These are phyloP conservation scores for Centruroides vittatus DNA, from an alignment of 1,140 invertebrate genomes.

Conservation along the genomic window DNA sequence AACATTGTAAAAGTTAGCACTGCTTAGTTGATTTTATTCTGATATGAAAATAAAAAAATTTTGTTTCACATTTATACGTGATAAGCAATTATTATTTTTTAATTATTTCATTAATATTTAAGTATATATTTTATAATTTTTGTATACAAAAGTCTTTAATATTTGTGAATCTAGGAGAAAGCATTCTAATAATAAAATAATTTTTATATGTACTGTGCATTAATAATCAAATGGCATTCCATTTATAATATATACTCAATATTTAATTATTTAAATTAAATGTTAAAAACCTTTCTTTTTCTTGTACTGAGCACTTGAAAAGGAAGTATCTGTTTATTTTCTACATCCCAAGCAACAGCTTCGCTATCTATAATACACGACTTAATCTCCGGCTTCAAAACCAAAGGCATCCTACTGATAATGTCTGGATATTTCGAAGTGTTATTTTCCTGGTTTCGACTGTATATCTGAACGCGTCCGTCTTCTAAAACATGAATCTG, in stretches of 20 bases:
- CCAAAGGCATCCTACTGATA: constrained; percentile 48
- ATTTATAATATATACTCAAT: too few species aligned
- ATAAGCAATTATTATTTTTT: too few species aligned
- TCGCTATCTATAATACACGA: constrained; percentile 93
- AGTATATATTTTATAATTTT: too few species aligned
- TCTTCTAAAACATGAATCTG: constrained; percentile 59
- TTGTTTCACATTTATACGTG: too few species aligned
- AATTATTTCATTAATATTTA: too few species aligned
- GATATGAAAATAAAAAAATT: too few species aligned
- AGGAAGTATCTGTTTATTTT: constrained; percentile 80
- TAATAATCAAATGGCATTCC: too few species aligned
- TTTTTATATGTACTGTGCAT: neutral
- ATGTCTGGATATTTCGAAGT: constrained; percentile 97
- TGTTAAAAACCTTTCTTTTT: constrained; percentile 65
- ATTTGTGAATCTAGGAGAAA: too few species aligned
- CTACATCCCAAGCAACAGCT: constrained; percentile 90
- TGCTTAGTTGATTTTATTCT: too few species aligned
- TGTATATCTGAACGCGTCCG: constrained; percentile 68
- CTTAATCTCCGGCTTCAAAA: constrained; percentile 42
- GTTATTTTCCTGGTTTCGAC: constrained; percentile 96
- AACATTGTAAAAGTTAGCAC: too few species aligned
- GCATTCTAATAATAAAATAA: too few species aligned
- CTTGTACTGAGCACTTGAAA: constrained; percentile 94
- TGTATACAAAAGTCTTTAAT: too few species aligned
- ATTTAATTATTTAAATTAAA: constrained; percentile 1